phyloP scores from a whole-genome alignment of 2,113 vertebrate genomes.

The Callipepla californica region DNA sequence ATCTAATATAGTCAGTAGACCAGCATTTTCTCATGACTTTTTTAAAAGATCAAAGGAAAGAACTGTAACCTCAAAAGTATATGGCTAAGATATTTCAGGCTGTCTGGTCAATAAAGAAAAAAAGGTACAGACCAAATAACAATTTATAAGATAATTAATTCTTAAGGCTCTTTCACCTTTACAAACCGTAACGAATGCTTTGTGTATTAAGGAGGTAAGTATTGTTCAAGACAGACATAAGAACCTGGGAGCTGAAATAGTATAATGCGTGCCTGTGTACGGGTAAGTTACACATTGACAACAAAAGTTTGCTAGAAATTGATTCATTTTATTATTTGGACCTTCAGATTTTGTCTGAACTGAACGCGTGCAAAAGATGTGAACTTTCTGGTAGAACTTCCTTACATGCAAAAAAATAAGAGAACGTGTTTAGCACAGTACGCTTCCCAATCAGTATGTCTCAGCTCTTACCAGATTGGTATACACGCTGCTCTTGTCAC shows the following conservation, averaged over 20 bases:
- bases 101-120: slow-evolving; percentile 66
- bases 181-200: not conserved
- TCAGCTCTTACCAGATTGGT: not conserved
- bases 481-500: not conserved
- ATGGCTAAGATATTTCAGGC: slow-evolving; percentile 59
- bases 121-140: slow-evolving; percentile 62
- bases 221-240: not conserved
- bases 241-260: not conserved
- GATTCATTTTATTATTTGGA: not conserved
- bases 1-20: slow-evolving; percentile 69
- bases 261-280: not conserved
- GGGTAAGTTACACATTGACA: not conserved
- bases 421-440: not conserved
- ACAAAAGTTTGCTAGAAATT: slow-evolving; percentile 11
- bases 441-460: not conserved
- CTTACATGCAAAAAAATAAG: not conserved
- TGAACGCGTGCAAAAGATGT: not conserved
- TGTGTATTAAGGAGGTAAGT: slow-evolving; percentile 6
- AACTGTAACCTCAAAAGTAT: slow-evolving; percentile 72
- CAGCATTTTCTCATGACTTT: slow-evolving; percentile 72
- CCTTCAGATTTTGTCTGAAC: not conserved
- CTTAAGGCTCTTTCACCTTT: slow-evolving; percentile 47
- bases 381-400: not conserved
- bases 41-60: slow-evolving; percentile 82
- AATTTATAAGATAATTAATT: slow-evolving; percentile 66